These are phyloP conservation scores for Lepidurus packardi DNA, from an alignment of 1,140 invertebrate genomes.

Conservation along the genomic window DNA sequence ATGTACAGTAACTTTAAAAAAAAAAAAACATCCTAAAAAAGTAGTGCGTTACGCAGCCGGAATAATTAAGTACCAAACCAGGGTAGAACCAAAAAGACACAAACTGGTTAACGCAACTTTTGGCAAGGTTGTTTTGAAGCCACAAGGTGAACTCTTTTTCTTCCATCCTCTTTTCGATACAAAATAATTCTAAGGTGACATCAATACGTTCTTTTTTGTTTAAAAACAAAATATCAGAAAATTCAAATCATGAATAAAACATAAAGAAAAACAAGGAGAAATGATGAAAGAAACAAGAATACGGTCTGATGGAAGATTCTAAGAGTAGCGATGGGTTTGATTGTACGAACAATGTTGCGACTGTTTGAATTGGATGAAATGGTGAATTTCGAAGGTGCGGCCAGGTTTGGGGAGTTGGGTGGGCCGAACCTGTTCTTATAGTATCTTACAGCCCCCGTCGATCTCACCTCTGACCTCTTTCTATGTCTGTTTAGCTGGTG, in stretches of 20 bases:
- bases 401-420: neutral
- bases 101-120: constrained; percentile 3
- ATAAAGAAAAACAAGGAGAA: too few species aligned
- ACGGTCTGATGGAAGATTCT: neutral
- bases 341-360: neutral
- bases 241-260: too few species aligned
- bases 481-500: neutral
- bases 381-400: neutral
- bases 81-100: neutral
- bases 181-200: neutral
- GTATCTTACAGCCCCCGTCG: neutral
- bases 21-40: too few species aligned
- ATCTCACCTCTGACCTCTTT: neutral
- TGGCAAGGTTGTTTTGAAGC: neutral
- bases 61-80: neutral
- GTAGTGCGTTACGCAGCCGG: too few species aligned
- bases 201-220: neutral
- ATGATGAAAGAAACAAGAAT: too few species aligned
- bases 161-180: neutral
- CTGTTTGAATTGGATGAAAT: too few species aligned
- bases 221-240: too few species aligned
- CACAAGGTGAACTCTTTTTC: constrained; percentile 16
- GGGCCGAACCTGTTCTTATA: neutral
- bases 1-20: too few species aligned
- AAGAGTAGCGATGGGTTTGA: neutral